phyloP scores from a whole-genome alignment of 92 coral and sea anemone genomes.

The Umimayanthus kanabou region DNA sequence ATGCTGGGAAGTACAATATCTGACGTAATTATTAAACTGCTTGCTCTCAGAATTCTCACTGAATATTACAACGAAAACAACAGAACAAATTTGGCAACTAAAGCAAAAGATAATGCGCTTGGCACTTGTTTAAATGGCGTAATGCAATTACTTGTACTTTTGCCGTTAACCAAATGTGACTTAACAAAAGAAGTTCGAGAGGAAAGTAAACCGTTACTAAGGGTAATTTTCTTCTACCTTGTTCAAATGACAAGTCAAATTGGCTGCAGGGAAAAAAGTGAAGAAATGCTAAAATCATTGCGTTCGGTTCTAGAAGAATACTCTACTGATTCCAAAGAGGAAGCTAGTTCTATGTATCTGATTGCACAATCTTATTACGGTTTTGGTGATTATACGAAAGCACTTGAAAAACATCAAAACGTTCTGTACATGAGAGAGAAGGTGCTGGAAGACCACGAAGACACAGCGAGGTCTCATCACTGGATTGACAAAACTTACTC shows the following conservation, averaged over 20 bases:
- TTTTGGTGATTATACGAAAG: background rate
- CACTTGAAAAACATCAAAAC: background rate
- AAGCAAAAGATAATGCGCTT: background rate
- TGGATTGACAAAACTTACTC: background rate
- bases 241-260: background rate
- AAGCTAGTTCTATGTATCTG: background rate
- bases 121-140: too few relatives aligned
- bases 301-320: background rate
- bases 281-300: too few relatives aligned
- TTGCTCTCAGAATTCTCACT: constrained; percentile 11
- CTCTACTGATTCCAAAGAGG: background rate
- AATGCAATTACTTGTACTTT: background rate
- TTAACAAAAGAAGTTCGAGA: background rate
- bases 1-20: background rate
- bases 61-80: constrained; percentile 1
- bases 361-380: background rate
- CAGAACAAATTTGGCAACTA: background rate
- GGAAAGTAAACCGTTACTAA: background rate
- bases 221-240: background rate
- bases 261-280: background rate
- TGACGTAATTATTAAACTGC: background rate
- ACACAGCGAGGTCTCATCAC: background rate
- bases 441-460: background rate
- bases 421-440: background rate
- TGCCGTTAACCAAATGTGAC: background rate